Evolutionary conservation across 2,113 vertebrate species (phyloP).

Genomic region (Barbus barbus): DNA sequence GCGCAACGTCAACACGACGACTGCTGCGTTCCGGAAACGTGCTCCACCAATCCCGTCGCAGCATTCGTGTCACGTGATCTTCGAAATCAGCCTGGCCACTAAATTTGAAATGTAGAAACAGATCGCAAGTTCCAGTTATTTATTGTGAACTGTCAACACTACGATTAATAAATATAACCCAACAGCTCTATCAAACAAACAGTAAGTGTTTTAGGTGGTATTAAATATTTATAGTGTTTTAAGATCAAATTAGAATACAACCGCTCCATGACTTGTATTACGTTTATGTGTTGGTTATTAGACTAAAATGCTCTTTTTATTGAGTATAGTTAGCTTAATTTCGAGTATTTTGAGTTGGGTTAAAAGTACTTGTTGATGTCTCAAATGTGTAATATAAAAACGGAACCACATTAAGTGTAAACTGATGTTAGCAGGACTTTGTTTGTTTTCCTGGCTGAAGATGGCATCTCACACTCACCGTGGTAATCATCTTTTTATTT

Average conservation of each 20-base stretch:
- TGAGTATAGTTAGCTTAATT: not conserved
- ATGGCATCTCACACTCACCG: constrained; percentile 46
- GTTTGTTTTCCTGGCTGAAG: constrained; percentile 36
- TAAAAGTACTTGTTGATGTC: not conserved
- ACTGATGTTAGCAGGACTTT: constrained; percentile 34
- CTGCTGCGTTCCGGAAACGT: constrained; percentile 18
- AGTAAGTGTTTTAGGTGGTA: not conserved
- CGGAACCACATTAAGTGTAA: not conserved
- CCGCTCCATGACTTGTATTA: not conserved
- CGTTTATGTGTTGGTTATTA: not conserved
- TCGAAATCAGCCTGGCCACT: constrained; percentile 43
- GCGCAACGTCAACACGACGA: not conserved
- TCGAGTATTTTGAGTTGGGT: not conserved
- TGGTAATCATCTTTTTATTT: constrained; percentile 34
- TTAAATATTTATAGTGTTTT: not conserved
- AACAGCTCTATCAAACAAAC: not conserved
- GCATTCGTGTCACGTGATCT: constrained; percentile 58
- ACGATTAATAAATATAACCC: not conserved
- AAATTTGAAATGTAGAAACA: constrained; percentile 73
- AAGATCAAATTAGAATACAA: not conserved
- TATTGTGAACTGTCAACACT: not conserved
- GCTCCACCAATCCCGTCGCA: constrained; percentile 61
- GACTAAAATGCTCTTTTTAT: not conserved
- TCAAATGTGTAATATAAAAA: not conserved
- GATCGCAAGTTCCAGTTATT: not conserved